Base-by-base conservation (phyloP, 2,888 invertebrate species). In the Sipha maydis region DNA sequence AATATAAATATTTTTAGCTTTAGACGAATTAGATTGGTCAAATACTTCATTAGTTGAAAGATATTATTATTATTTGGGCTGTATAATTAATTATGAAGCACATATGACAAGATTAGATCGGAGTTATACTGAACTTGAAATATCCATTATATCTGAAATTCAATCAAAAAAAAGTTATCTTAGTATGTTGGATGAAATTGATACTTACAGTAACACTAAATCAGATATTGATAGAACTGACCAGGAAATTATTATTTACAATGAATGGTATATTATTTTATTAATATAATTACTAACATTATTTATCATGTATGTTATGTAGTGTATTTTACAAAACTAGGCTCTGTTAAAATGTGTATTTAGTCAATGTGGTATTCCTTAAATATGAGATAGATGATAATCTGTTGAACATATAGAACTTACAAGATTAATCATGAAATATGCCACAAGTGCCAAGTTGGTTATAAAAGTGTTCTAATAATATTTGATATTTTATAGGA, bases 1-100 rank as follows among this genome's bases (percentile, higher is more conserved):
- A 34, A 34, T 34, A 4, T 34, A 34, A 34, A 56, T 28, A 2
- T 73, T 41, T 88, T n/a, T 41, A 88, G 80, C 67, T 73, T 1
- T 4, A 7, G 5, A 38, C n/a, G 17, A n/a, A 31, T 61, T 88
- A 61, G 41, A 41, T 67, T 80, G 61, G 71, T 31, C 73, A 80
- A 75, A 88, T 80, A 28, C 61, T 75, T 5, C 80, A 61, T 73
- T 82, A 69, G 75, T 80, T 80, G 25, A 75, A 75, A 75, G 48
- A 25, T 88, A 67, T 67, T 61, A 75, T 3, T 48, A 48, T 75
- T 88, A 88, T 73, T 17, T 88, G 73, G 61, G n/a, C 9, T 31
- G 25, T 34, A 61, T 88, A 41, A 9, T 17, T 8, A 28, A 75
- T 41, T 75, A 31, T 34, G 61, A 88, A 61, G 31, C 38, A 41